Conservation (phyloP, 2,113 vertebrate species). For the Pipra filicauda region DNA sequence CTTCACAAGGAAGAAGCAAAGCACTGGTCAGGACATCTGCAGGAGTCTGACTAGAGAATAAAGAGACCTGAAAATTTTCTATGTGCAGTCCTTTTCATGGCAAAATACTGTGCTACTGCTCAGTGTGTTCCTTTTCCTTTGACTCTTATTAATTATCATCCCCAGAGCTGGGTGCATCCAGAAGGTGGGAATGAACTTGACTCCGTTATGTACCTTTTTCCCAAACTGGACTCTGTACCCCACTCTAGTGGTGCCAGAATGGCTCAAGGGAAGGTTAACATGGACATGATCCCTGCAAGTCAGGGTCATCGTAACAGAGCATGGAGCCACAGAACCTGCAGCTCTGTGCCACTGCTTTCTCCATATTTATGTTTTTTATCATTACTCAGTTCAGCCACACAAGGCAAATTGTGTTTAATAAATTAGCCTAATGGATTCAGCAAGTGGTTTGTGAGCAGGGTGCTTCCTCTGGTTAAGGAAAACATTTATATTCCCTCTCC, state of each 20-base stretch:
- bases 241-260: background rate
- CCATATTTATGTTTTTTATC: constrained; percentile 77
- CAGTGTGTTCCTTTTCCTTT: background rate
- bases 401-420: constrained; percentile 94
- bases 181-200: background rate
- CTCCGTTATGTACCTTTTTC: rapidly evolving
- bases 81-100: background rate
- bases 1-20: background rate
- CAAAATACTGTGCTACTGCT: background rate
- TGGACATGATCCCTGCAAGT: background rate
- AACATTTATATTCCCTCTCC: constrained; percentile 87
- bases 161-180: no score
- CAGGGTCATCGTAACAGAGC: background rate
- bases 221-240: background rate
- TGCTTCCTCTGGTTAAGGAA: constrained; percentile 91
- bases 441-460: constrained; percentile 87
- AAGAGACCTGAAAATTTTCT: background rate
- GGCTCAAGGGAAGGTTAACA: background rate
- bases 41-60: background rate
- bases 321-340: background rate
- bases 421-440: constrained; percentile 94
- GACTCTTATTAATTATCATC: background rate
- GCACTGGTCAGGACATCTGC: background rate
- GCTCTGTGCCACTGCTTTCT: constrained; percentile 38
- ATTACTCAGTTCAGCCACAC: constrained; percentile 90